phyloP scores from a whole-genome alignment of 2,888 invertebrate species.

The Sesia bembeciformis region DNA sequence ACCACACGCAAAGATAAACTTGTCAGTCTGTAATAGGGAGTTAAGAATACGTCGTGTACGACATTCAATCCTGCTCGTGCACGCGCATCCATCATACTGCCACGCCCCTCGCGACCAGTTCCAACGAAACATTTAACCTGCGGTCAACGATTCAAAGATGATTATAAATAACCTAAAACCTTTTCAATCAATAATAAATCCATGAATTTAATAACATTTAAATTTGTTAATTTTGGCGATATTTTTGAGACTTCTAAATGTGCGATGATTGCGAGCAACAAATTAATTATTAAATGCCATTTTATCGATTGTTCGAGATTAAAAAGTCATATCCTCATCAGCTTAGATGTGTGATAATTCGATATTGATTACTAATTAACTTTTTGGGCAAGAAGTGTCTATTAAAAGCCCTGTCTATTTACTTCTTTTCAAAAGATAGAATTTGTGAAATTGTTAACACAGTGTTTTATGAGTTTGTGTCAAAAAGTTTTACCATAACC shows the following conservation, averaged over 20 bases:
- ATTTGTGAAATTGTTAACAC: not conserved
- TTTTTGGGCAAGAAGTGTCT: not conserved
- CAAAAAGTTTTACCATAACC: not conserved
- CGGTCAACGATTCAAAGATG: slow-evolving; percentile 25
- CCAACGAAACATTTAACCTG: slow-evolving; percentile 30
- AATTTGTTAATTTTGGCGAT: too few relatives aligned
- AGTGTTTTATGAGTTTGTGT: not conserved
- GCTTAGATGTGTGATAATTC: too few relatives aligned
- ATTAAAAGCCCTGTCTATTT: not conserved
- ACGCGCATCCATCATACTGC: slow-evolving; percentile 55
- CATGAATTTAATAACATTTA: too few relatives aligned
- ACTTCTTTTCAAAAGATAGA: not conserved
- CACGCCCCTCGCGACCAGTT: slow-evolving; percentile 42
- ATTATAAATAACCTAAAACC: slow-evolving; percentile 29
- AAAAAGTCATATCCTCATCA: too few relatives aligned
- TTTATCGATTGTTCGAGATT: too few relatives aligned
- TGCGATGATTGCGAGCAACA: too few relatives aligned
- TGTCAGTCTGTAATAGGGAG: not conserved
- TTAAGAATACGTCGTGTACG: not conserved
- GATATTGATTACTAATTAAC: too few relatives aligned
- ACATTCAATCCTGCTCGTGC: slow-evolving; percentile 12
- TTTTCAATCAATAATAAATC: not conserved
- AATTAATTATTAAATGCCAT: too few relatives aligned
- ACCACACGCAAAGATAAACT: too few relatives aligned
- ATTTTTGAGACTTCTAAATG: too few relatives aligned